A percentile compares a stretch with the other conserved stretches of the same genome.
Conservation (phyloP, 2,888 invertebrate genomes). For the Portevinia maculata region DNA sequence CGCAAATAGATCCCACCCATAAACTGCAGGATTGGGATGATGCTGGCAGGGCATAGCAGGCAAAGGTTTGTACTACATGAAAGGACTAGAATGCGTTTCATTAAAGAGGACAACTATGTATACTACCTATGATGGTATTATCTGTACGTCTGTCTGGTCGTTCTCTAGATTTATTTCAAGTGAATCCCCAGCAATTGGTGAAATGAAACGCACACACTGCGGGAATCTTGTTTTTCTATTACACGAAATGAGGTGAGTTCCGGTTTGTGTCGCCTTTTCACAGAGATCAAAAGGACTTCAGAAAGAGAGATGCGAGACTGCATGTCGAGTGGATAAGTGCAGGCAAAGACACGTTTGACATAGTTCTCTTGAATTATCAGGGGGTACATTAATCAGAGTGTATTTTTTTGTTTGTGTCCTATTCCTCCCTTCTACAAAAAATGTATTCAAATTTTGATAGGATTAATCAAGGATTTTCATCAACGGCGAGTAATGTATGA, state of each 20-base stretch:
- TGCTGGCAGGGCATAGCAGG: conserved; percentile 11
- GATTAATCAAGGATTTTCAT: neutral
- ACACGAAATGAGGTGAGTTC: conserved; percentile 51
- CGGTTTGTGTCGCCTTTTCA: conserved; percentile 29
- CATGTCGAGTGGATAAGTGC: neutral
- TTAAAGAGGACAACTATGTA: conserved; percentile 28
- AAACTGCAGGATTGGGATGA: neutral
- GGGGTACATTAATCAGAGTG: conserved; percentile 1
- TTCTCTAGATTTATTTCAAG: conserved; percentile 11
- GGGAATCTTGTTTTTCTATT: conserved; percentile 42
- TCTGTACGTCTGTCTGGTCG: conserved; percentile 23
- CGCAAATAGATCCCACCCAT: conserved; percentile 1
- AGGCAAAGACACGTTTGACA: conserved; percentile 21
- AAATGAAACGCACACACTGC: conserved; percentile 42
- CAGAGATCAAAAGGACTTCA: neutral
- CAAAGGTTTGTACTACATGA: conserved; percentile 8
- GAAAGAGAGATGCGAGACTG: neutral
- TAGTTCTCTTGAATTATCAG: conserved; percentile 2
- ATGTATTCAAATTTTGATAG: neutral
- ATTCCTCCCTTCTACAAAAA: neutral
- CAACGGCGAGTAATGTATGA: neutral
- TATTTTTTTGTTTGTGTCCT: neutral
- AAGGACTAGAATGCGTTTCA: conserved; percentile 40
- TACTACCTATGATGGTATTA: conserved; percentile 1
- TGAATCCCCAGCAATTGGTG: conserved; percentile 49